These are phyloP conservation scores for Toxonevra muliebris DNA, from an alignment of 2,888 invertebrate genomes.

Conservation along the genomic window DNA sequence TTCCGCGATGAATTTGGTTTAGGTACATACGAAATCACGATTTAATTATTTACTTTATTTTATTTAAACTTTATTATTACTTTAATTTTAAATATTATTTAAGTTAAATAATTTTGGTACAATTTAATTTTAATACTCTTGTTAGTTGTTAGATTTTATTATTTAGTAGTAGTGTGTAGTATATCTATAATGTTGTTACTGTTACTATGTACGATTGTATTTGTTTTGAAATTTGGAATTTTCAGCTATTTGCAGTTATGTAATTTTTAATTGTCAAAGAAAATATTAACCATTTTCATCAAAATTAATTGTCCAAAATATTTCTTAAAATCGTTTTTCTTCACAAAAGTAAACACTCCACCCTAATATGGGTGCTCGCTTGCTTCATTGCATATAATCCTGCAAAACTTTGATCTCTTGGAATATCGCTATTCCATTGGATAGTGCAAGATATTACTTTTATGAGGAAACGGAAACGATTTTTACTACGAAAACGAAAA, in stretches of 20 bases:
- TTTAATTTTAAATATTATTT: slow-evolving; percentile 40
- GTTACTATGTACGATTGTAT: background rate
- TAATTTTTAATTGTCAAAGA: slow-evolving; percentile 4
- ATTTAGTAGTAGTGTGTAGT: slow-evolving; percentile 11
- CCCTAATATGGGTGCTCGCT: no score
- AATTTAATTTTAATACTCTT: slow-evolving; percentile 33
- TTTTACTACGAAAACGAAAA: slow-evolving; percentile 6
- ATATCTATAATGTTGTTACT: slow-evolving; percentile 3
- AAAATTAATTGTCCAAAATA: slow-evolving; percentile 35
- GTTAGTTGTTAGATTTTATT: slow-evolving; percentile 27
- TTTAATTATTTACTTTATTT: slow-evolving; percentile 48
- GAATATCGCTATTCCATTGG: background rate
- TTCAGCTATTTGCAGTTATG: background rate
- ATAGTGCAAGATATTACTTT: slow-evolving; percentile 1
- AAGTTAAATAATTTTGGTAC: slow-evolving; percentile 27
- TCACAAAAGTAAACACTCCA: background rate
- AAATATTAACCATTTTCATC: slow-evolving; percentile 14
- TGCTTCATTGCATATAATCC: no score
- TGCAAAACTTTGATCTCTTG: no score
- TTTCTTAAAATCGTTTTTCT: slow-evolving; percentile 2
- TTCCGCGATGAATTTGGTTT: slow-evolving; percentile 66
- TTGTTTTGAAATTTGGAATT: background rate
- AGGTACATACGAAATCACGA: slow-evolving; percentile 67
- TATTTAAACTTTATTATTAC: slow-evolving; percentile 41
- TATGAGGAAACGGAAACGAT: slow-evolving; percentile 43